A percentile compares a stretch with the other conserved stretches of the same genome.
Conservation (phyloP, 2,113 vertebrate genomes). For the Larimichthys polyactis region DNA sequence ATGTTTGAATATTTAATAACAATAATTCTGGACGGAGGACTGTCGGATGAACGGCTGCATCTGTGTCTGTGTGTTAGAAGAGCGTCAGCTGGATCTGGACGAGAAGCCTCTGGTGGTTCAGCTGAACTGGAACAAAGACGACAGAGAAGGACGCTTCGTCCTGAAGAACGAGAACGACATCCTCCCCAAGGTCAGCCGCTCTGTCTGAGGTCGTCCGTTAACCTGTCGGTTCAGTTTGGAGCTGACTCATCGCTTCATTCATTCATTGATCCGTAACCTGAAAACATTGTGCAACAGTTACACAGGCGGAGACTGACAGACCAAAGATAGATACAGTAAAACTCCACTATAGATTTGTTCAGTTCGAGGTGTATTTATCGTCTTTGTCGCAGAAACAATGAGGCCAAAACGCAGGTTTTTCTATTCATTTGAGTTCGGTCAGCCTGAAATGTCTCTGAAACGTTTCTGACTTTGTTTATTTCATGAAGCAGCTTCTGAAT, state of each 20-base stretch:
- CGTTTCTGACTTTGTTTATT: too few species aligned
- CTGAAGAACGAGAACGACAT: constrained; percentile 99
- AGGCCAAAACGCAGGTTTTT: too few species aligned
- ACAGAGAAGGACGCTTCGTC: constrained; percentile 96
- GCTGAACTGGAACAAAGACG: constrained; percentile 99
- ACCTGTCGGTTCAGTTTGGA: background rate
- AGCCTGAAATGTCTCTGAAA: too few species aligned
- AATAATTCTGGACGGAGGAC: background rate
- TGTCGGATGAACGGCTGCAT: constrained; percentile 4
- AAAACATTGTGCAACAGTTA: background rate
- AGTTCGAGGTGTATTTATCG: too few species aligned
- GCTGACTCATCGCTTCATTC: constrained; percentile 4
- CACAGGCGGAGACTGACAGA: background rate
- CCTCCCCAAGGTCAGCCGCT: constrained; percentile 87
- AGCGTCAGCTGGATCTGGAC: constrained; percentile 97
- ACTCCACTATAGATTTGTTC: too few species aligned
- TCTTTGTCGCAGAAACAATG: too few species aligned
- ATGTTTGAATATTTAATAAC: background rate
- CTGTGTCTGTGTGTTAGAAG: constrained; percentile 86
- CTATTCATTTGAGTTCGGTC: too few species aligned
- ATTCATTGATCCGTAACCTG: background rate
- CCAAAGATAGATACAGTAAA: too few species aligned
- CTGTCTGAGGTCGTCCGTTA: background rate
- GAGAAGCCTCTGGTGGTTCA: constrained; percentile 99
- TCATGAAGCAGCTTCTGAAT: too few species aligned